A percentile compares a stretch with the other conserved stretches of the same genome.
Conservation (phyloP, 2,797 vertebrate genomes). For the Lophotriccus pileatus region DNA sequence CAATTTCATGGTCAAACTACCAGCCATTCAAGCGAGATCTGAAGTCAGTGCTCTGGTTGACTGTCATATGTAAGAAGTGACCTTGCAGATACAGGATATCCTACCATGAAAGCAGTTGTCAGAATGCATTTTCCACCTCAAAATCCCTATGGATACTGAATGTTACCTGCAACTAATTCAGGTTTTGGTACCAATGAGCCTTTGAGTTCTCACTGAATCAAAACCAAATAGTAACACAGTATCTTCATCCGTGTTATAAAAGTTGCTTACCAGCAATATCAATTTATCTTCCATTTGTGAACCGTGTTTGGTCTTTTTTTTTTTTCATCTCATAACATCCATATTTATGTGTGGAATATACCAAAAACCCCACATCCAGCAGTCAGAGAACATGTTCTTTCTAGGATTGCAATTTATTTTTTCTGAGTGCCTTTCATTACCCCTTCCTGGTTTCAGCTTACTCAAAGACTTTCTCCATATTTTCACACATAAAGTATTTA, state of each 20-base stretch:
- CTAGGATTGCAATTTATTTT: not conserved
- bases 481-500: not conserved
- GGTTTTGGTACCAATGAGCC: not conserved
- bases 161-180: not conserved
- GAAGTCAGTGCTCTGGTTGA: not conserved
- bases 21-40: not conserved
- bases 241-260: not conserved
- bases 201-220: not conserved
- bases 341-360: not conserved
- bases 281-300: not conserved
- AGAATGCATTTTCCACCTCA: not conserved
- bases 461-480: not conserved
- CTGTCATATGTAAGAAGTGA: not conserved
- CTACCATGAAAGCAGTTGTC: not conserved
- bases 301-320: not conserved
- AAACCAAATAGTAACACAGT: not conserved
- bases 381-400: not conserved
- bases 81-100: not conserved
- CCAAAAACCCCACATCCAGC: accelerated
- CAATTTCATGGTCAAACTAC: not conserved
- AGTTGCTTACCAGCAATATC: not conserved
- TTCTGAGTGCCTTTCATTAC: not conserved
- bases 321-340: not conserved
- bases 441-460: not conserved
- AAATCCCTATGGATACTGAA: not conserved